Evolutionary conservation across 2,797 vertebrate genomes (phyloP).

Genomic region (Basileuterus tristriatus): DNA sequence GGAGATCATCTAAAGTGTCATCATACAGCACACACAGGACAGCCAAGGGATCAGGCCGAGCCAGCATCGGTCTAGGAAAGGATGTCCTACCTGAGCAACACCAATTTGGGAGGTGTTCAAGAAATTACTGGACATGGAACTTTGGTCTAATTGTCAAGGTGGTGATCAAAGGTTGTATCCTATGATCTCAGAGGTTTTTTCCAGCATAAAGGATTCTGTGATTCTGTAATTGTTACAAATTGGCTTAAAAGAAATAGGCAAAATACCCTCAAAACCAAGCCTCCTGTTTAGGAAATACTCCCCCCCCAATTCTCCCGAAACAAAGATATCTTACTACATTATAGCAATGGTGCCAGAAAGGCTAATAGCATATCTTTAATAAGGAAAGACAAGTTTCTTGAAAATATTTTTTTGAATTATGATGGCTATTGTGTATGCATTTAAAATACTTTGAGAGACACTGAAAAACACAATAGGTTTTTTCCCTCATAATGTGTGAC

Average conservation of each 20-base stretch:
- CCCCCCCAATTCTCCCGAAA: background rate
- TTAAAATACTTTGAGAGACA: background rate
- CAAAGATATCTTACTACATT: background rate
- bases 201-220: background rate
- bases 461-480: rapidly evolving
- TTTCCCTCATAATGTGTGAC: background rate
- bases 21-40: too few species aligned
- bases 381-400: background rate
- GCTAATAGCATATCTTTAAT: background rate
- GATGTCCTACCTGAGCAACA: background rate
- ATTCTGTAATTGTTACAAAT: background rate
- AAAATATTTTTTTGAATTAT: background rate
- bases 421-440: background rate
- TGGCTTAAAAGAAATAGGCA: background rate
- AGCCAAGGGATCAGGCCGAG: background rate
- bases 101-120: background rate
- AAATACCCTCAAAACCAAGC: background rate
- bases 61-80: background rate
- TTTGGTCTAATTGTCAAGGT: background rate
- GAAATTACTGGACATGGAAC: background rate
- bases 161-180: background rate
- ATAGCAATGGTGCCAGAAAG: background rate
- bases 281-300: background rate
- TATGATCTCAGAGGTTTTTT: background rate
- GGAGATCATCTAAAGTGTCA: background rate